A percentile compares a stretch with the other conserved stretches of the same genome.
Conservation (phyloP, 2,888 invertebrate species). For the Exephanes ischioxanthus region DNA sequence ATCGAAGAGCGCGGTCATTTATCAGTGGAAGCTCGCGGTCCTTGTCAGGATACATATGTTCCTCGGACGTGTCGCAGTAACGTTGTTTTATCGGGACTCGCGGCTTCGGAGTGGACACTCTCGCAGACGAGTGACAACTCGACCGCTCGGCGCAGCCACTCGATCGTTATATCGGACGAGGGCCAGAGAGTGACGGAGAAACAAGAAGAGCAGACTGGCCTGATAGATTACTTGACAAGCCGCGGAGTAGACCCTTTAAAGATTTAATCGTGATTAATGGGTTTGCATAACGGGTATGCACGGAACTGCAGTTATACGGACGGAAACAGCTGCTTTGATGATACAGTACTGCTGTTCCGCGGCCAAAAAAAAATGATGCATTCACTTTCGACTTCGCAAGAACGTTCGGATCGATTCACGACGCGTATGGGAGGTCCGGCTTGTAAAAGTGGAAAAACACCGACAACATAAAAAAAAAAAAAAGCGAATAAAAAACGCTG, state of each 20-base stretch:
- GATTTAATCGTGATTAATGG: constrained; percentile 83
- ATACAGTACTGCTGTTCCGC: background rate
- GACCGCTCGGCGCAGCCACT: constrained; percentile 69
- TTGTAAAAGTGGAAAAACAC: background rate
- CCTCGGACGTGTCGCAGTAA: constrained; percentile 51
- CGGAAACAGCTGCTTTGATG: background rate
- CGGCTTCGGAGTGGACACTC: constrained; percentile 32
- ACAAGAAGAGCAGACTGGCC: constrained; percentile 70
- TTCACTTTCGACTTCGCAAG: background rate
- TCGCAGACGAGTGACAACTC: constrained; percentile 46
- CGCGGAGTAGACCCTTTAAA: constrained; percentile 77
- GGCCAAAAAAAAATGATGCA: background rate
- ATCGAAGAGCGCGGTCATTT: constrained; percentile 41
- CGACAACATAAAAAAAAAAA: too few species aligned
- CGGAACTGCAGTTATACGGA: constrained; percentile 4
- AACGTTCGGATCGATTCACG: background rate
- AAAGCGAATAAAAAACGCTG: too few species aligned
- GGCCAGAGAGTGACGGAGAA: constrained; percentile 9
- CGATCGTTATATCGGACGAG: constrained; percentile 74
- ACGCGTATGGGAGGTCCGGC: background rate
- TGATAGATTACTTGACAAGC: constrained; percentile 81
- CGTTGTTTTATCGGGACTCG: constrained; percentile 75
- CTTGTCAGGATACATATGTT: constrained; percentile 22
- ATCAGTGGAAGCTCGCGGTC: constrained; percentile 29
- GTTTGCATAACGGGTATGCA: constrained; percentile 43